These are phyloP conservation scores for Pinctada fucata DNA, from an alignment of 2,888 invertebrate species.

Conservation along the genomic window DNA sequence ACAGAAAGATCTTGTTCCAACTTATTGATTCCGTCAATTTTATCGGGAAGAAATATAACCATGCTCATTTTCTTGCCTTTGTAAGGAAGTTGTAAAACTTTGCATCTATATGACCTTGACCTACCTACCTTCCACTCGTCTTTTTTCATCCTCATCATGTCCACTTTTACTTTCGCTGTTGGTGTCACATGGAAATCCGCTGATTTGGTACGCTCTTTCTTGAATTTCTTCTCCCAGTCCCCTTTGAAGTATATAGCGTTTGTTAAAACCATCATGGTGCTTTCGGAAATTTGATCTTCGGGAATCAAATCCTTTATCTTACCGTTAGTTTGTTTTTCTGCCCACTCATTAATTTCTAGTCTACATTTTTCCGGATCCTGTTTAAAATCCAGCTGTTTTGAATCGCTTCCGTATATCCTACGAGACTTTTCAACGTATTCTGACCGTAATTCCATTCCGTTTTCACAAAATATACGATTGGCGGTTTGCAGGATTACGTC, in stretches of 20 bases:
- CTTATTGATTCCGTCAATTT: constrained; percentile 40
- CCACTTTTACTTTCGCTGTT: neutral
- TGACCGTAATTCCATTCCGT: neutral
- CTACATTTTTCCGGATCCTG: neutral
- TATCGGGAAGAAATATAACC: constrained; percentile 47
- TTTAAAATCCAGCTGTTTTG: constrained; percentile 11
- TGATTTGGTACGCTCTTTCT: neutral
- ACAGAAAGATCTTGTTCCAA: constrained; percentile 39
- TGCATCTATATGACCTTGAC: neutral
- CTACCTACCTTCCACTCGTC: neutral
- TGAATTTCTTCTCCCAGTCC: constrained; percentile 3
- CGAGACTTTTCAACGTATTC: neutral
- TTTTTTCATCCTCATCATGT: constrained; percentile 15
- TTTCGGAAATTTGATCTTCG: neutral
- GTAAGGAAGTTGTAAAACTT: constrained; percentile 7
- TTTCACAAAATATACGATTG: neutral
- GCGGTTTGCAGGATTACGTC: neutral
- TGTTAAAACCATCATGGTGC: constrained; percentile 8
- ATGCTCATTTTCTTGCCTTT: constrained; percentile 17
- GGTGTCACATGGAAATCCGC: neutral
- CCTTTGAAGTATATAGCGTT: constrained; percentile 19
- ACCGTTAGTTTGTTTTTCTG: neutral
- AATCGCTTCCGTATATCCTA: neutral
- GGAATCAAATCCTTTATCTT: constrained; percentile 14
- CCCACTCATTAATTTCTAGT: neutral